Evolutionary conservation across 30 jellyfish, hydroid and myxozoan genomes (phyloP).

Genomic region (Cassiopea andromeda): DNA sequence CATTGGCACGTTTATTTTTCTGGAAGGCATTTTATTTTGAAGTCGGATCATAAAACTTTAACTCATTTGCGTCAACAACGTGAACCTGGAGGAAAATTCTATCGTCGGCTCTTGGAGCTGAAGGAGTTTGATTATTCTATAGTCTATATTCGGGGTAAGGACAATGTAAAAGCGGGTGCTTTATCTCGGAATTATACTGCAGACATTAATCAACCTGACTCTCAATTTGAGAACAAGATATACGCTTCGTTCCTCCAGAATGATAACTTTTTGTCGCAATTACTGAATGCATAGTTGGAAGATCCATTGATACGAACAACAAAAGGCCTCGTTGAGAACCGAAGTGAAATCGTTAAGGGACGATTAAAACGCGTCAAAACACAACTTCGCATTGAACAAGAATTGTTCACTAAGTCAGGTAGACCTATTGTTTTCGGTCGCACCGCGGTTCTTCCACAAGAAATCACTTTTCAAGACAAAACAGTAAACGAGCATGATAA

Average conservation of each 20-base stretch:
- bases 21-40: slow-evolving; percentile 31
- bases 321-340: not conserved
- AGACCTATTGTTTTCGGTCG: slow-evolving; percentile 27
- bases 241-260: slow-evolving; percentile 29
- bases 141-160: slow-evolving; percentile 21
- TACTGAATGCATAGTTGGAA: slow-evolving; percentile 13
- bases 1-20: slow-evolving; percentile 55
- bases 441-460: slow-evolving; percentile 1
- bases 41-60: slow-evolving; percentile 44
- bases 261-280: slow-evolving; percentile 12
- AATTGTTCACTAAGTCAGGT: slow-evolving; percentile 37
- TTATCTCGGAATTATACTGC: slow-evolving; percentile 28
- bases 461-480: not conserved
- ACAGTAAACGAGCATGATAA: not conserved
- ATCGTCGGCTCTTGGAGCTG: slow-evolving; percentile 32
- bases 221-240: slow-evolving; percentile 18
- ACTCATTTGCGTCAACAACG: slow-evolving; percentile 38
- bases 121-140: slow-evolving; percentile 41
- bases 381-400: slow-evolving; percentile 35
- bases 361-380: slow-evolving; percentile 27
- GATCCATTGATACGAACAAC: slow-evolving; percentile 39
- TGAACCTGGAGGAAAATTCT: slow-evolving; percentile 52
- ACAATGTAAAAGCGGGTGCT: slow-evolving; percentile 28
- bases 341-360: slow-evolving; percentile 9
- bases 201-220: slow-evolving; percentile 3